Evolutionary conservation across 2,888 invertebrate genomes (phyloP), one percentile per base, ranked within the genome.

Genomic region (Macrophya alboannulata): DNA sequence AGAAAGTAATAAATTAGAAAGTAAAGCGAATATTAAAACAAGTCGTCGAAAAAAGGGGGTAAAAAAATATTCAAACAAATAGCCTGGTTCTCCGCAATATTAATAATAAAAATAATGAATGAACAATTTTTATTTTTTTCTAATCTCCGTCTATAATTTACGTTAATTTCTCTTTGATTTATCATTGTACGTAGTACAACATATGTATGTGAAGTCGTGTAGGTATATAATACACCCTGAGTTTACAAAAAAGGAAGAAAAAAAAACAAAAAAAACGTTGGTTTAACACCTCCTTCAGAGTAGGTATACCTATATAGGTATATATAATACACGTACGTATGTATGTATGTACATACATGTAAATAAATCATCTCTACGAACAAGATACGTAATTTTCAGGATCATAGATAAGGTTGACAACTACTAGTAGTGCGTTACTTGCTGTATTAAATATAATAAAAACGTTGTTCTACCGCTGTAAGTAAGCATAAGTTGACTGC

Each of bases 381-480:
- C 31, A 62, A 62, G 9, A 62, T 21, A 55, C 62, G 25, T 62
- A 62, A 25, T 62, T 62, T 12, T 62, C 9, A 62, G 25, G 62
- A 62, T 62, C 25, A 12, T 62, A 74, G 45, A 74, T 48, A 74
- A 74, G 48, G 76, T 76, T 76, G 76, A 72, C n/a, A 72, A 68
- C 68, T 37, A 68, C 68, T 37, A 31, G n/a, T 55, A 68, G 68
- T 68, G 68, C 25, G 55, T 55, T 62, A 62, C 62, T 31, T 31
- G 62, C 25, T 62, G 55, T 62, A 62, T 21, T 62, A 12, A 62
- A 62, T 62, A 25, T 62, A 62, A 62, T 62, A 71, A 71, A 71
- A 71, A 71, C 71, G 40, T 37, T 31, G 25, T 71, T 9, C 21
- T 31, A 65, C 31, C 25, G n/a, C 71, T 31, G 31, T 68, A 68